These are phyloP conservation scores for Formica selysi DNA, from an alignment of 1,140 invertebrate genomes.

Conservation along the genomic window DNA sequence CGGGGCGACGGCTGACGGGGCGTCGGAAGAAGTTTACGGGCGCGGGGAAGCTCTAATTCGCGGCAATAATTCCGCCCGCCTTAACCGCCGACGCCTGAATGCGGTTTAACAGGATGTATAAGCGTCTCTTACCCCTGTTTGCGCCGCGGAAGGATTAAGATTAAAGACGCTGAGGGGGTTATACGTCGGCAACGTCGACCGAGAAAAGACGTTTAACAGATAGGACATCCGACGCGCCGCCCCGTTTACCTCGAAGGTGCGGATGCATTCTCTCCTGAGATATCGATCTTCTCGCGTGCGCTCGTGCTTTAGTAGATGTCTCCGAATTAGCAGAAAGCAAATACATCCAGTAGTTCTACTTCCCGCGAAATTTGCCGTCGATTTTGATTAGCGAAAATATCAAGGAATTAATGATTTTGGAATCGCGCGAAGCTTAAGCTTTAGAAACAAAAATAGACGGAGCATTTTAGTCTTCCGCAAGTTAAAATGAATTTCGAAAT, in stretches of 20 bases:
- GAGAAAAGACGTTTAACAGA: conserved; percentile 58
- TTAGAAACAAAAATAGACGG: neutral
- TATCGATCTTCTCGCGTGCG: conserved; percentile 19
- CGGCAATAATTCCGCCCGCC: conserved; percentile 67
- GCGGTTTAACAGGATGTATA: conserved; percentile 71
- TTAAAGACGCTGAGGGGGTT: conserved; percentile 56
- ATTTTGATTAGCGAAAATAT: neutral
- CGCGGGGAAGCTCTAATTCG: conserved; percentile 58
- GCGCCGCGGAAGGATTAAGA: conserved; percentile 68
- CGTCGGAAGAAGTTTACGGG: conserved; percentile 61
- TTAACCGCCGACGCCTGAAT: conserved; percentile 65
- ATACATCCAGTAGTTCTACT: neutral
- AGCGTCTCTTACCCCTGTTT: conserved; percentile 65
- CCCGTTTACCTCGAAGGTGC: neutral
- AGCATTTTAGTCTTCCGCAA: neutral
- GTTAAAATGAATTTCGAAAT: neutral
- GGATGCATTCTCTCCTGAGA: conserved; percentile 44
- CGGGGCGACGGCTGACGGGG: conserved; percentile 21
- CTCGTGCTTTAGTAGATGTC: neutral
- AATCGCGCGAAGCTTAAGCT: neutral
- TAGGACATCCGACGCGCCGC: conserved; percentile 26
- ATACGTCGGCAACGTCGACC: conserved; percentile 46
- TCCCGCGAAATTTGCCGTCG: neutral
- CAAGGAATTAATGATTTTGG: conserved; percentile 12
- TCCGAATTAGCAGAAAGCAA: neutral